A percentile compares a stretch with the other conserved stretches of the same genome.
Evolutionary conservation across 2,888 invertebrate genomes (phyloP).

Genomic region (Hypomecis atomaria): DNA sequence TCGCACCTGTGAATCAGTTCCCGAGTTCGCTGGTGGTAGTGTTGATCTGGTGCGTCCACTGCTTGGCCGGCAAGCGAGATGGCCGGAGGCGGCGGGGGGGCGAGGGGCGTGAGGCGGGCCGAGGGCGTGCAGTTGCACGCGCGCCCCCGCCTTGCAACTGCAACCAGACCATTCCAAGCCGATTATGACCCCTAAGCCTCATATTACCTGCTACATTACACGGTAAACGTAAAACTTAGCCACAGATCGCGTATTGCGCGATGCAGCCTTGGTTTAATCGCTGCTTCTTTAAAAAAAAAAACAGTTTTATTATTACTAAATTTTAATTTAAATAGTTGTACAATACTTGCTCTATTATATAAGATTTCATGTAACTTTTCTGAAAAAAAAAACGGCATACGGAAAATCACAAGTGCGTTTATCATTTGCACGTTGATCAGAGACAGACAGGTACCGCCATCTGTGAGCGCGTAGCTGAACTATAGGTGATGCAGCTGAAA

Average conservation of each 20-base stretch:
- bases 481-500: conserved; percentile 18
- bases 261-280: not conserved
- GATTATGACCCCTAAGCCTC: conserved; percentile 29
- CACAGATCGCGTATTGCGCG: not conserved
- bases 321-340: too few relatives aligned
- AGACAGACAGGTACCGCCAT: conserved; percentile 64
- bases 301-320: not conserved
- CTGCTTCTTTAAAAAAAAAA: not conserved
- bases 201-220: conserved; percentile 38
- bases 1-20: too few relatives aligned
- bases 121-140: conserved; percentile 70
- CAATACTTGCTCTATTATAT: too few relatives aligned
- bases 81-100: conserved; percentile 52
- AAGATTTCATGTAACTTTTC: too few relatives aligned
- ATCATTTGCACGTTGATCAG: not conserved
- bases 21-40: not conserved
- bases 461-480: conserved; percentile 72
- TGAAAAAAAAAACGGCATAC: too few relatives aligned
- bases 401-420: not conserved
- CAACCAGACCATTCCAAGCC: conserved; percentile 21
- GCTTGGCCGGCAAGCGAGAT: conserved; percentile 45
- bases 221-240: conserved; percentile 2
- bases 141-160: conserved; percentile 67
- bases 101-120: conserved; percentile 67
- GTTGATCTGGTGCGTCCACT: not conserved